Evolutionary conservation across 2,113 vertebrate genomes (phyloP).

Genomic region (Chlorodrepanis virens): DNA sequence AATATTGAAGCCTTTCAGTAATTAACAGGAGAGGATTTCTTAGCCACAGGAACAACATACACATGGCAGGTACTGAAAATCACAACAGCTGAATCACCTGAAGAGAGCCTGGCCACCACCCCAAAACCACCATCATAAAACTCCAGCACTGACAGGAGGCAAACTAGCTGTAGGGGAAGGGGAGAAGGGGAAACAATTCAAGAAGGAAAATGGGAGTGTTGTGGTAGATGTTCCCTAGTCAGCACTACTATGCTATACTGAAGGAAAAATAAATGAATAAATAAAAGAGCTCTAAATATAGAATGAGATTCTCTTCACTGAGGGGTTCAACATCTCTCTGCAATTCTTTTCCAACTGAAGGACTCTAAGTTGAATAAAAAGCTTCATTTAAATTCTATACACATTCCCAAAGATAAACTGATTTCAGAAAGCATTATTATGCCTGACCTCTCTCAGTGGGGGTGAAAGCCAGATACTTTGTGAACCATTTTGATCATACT

Average conservation of each 20-base stretch:
- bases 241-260: background rate
- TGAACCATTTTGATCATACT: background rate
- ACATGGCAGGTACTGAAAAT: background rate
- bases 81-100: background rate
- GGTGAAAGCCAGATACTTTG: background rate
- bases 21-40: background rate
- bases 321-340: background rate
- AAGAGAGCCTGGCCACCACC: background rate
- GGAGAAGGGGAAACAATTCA: background rate
- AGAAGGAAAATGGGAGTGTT: background rate
- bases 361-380: background rate
- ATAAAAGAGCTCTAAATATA: slow-evolving; percentile 22
- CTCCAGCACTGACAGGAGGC: background rate
- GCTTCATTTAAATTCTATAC: slow-evolving; percentile 19
- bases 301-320: background rate
- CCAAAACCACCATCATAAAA: background rate
- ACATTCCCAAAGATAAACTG: slow-evolving; percentile 7
- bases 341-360: background rate
- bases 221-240: background rate
- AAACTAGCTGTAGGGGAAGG: background rate
- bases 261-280: slow-evolving; percentile 27
- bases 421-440: slow-evolving; percentile 21
- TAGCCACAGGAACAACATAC: background rate
- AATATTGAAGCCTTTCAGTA: background rate
- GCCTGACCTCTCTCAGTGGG: background rate